Base-by-base conservation (phyloP, 2,113 vertebrate species). In the Psammodynastes pulverulentus region DNA sequence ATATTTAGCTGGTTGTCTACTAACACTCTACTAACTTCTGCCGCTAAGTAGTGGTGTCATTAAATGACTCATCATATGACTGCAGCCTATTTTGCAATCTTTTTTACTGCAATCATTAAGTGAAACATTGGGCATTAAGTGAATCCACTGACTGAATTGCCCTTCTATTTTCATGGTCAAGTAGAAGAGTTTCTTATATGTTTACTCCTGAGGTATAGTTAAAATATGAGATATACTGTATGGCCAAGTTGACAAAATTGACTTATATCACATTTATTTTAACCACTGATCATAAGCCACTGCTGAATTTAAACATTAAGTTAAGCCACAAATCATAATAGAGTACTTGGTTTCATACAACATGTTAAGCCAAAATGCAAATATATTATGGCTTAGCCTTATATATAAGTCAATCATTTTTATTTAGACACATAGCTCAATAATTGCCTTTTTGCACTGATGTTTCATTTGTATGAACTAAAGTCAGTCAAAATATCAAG, bases 101-200 rank as follows among this genome's bases (percentile, higher is more conserved):
- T 58, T 62, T 62, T 62, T 13, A 1, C 58, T 62, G 58, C 58
- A n/a, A 24, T 62, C 26, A n/a, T n/a, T 62, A 62, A 62, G 26
- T 62, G 58, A 62, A 62, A n/a, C 58, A 62, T 10, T 62, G 58
- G 10, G 13, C 58, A 62, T 62, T 62, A 29, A 62, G 29, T 3
- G 1, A 62, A n/a, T 62, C 10, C 26, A 62, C 58, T 62, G 58
- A 29, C 26, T 29, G 24, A 9, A 53, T 26, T 29, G 58, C 84
- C 94, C 93, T 96, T 91, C 93, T 95, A 93, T 94, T 89, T 86
- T 86, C 0, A 84, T 95, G 94, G 87, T 94, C 88, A 94, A 87
- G 0, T 91, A 89, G 94, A 93, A 93, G 89, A 92, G 49, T 7
- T 84, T 34, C 23, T 48, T 90, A 91, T 88, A 52, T 12, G 1